A percentile compares a stretch with the other conserved stretches of the same genome.
These are phyloP conservation scores for Ceratothoa steindachneri DNA, from an alignment of 2,888 invertebrate genomes.

Conservation along the genomic window DNA sequence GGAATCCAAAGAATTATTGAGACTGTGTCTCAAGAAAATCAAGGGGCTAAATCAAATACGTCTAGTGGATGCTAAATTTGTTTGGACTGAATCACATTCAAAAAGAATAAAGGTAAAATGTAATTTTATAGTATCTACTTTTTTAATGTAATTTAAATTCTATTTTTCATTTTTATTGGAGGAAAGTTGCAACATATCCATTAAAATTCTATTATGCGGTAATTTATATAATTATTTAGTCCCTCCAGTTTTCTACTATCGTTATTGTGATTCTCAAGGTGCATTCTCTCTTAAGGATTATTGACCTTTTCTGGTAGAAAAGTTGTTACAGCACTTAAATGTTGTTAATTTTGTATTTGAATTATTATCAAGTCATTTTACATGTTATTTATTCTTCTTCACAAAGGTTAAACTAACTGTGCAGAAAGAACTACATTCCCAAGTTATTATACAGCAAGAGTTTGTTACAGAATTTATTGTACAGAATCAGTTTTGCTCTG, in stretches of 20 bases:
- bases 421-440: slow-evolving; percentile 88
- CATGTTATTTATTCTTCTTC: too few relatives aligned
- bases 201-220: neutral
- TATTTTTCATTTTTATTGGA: slow-evolving; percentile 5
- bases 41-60: slow-evolving; percentile 85
- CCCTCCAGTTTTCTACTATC: too few relatives aligned
- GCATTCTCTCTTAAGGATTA: too few relatives aligned
- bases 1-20: slow-evolving; percentile 85
- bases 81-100: slow-evolving; percentile 99
- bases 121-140: neutral
- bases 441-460: slow-evolving; percentile 85
- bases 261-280: too few relatives aligned
- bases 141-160: neutral
- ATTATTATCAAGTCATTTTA: too few relatives aligned
- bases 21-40: slow-evolving; percentile 84
- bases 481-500: slow-evolving; percentile 92
- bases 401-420: slow-evolving; percentile 78
- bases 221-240: too few relatives aligned
- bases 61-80: slow-evolving; percentile 90
- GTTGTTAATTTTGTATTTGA: too few relatives aligned
- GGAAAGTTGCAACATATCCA: neutral
- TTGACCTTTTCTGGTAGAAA: too few relatives aligned
- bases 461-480: slow-evolving; percentile 91
- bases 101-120: slow-evolving; percentile 87
- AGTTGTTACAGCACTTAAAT: too few relatives aligned